Percentiles rank a stretch among this genome's conserved stretches.
These are phyloP conservation scores for Ophion obscuratus DNA, from an alignment of 2,888 invertebrate genomes.

Conservation along the genomic window DNA sequence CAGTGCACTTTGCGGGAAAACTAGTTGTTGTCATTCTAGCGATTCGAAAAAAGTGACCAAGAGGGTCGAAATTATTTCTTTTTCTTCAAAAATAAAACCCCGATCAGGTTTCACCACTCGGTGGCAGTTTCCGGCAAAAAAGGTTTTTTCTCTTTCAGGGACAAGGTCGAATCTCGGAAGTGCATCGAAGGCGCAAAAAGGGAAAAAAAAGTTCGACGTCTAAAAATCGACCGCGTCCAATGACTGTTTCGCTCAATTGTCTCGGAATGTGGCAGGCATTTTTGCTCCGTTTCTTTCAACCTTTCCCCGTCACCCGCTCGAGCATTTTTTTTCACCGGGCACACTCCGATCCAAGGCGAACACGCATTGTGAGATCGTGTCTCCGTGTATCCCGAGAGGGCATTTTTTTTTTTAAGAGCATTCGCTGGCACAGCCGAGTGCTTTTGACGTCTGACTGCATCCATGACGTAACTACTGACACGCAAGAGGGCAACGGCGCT, in stretches of 20 bases:
- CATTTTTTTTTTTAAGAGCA: neutral
- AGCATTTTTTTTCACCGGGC: neutral
- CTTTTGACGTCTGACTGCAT: conserved; percentile 38
- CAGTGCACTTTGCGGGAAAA: too few species aligned
- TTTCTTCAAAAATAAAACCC: neutral
- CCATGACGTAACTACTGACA: conserved; percentile 14
- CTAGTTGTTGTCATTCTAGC: too few species aligned
- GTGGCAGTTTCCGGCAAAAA: neutral
- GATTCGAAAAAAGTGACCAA: too few species aligned
- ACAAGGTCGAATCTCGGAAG: conserved; percentile 72
- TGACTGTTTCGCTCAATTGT: conserved; percentile 5
- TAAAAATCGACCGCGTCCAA: conserved; percentile 12
- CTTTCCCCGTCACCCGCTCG: neutral
- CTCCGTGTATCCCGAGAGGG: too few species aligned
- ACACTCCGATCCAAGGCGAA: neutral
- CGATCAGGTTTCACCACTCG: neutral
- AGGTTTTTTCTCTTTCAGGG: conserved; percentile 66
- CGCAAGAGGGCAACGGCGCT: too few species aligned
- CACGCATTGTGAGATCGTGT: too few species aligned
- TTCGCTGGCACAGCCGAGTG: neutral
- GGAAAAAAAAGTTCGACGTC: neutral
- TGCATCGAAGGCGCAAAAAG: neutral
- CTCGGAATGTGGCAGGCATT: neutral
- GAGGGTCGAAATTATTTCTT: neutral
- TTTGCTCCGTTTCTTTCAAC: neutral